These are phyloP conservation scores for Melanotaenia duboulayi DNA, from an alignment of 2,113 vertebrate genomes.

Conservation along the genomic window DNA sequence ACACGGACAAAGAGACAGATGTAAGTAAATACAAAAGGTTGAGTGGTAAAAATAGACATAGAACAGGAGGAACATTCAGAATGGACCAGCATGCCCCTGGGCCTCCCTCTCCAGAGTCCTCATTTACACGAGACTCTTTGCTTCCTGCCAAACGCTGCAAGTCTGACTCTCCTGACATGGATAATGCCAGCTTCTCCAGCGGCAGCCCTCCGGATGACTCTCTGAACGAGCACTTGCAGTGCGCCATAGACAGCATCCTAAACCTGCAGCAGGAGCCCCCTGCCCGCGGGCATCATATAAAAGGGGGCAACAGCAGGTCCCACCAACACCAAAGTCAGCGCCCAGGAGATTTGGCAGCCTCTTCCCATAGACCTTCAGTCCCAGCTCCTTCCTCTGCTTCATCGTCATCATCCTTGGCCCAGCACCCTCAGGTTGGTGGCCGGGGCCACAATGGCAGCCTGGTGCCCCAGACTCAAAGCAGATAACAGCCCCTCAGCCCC, in stretches of 20 bases:
- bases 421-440: conserved; percentile 84
- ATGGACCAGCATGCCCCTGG: conserved; percentile 84
- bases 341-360: conserved; percentile 66
- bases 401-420: conserved; percentile 83
- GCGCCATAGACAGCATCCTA: conserved; percentile 96
- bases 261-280: conserved; percentile 91
- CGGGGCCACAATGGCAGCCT: conserved; percentile 91
- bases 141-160: conserved; percentile 90
- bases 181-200: conserved; percentile 95
- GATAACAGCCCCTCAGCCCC: conserved; percentile 87
- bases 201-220: conserved; percentile 93
- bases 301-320: conserved; percentile 67
- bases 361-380: conserved; percentile 78
- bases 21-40: conserved; percentile 70
- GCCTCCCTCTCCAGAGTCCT: conserved; percentile 77
- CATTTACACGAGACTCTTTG: conserved; percentile 72
- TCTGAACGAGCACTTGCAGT: conserved; percentile 93
- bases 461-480: conserved; percentile 92
- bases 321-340: conserved; percentile 78
- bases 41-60: conserved; percentile 74
- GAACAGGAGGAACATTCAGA: conserved; percentile 74
- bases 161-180: conserved; percentile 90
- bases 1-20: conserved; percentile 57
- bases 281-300: conserved; percentile 67
- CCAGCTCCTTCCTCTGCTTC: conserved; percentile 80